Conservation (phyloP, 2,797 vertebrate genomes). For the Masticophis lateralis region DNA sequence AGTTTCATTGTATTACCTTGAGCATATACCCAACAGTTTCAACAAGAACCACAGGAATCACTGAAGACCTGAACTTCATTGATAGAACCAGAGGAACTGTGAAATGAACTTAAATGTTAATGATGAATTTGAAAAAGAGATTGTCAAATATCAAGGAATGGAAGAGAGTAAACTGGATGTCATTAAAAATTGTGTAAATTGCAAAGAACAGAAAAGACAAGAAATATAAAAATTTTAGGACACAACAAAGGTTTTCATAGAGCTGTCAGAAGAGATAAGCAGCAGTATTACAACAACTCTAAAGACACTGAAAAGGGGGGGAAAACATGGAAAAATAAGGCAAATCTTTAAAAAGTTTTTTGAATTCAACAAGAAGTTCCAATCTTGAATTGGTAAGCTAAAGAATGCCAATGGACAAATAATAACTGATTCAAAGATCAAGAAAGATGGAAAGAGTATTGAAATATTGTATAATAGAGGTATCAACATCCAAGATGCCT, state of each 20-base stretch:
- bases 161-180: background rate
- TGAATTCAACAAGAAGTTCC: background rate
- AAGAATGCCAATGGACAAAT: background rate
- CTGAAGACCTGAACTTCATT: background rate
- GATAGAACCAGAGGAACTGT: background rate
- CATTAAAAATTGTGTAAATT: background rate
- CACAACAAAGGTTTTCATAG: background rate
- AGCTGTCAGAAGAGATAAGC: background rate
- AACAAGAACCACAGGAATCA: background rate
- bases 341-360: background rate
- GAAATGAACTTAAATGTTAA: background rate
- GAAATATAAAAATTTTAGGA: background rate
- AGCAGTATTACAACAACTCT: background rate
- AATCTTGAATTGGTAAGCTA: background rate
- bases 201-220: background rate
- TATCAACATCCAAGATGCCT: background rate
- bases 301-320: background rate
- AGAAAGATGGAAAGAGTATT: background rate
- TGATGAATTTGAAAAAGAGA: background rate
- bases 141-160: background rate
- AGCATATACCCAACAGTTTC: background rate
- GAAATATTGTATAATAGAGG: background rate
- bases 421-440: background rate
- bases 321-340: background rate
- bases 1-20: background rate